These are phyloP conservation scores for Neogale vison DNA, from an alignment of 2,113 vertebrate genomes.

Conservation along the genomic window DNA sequence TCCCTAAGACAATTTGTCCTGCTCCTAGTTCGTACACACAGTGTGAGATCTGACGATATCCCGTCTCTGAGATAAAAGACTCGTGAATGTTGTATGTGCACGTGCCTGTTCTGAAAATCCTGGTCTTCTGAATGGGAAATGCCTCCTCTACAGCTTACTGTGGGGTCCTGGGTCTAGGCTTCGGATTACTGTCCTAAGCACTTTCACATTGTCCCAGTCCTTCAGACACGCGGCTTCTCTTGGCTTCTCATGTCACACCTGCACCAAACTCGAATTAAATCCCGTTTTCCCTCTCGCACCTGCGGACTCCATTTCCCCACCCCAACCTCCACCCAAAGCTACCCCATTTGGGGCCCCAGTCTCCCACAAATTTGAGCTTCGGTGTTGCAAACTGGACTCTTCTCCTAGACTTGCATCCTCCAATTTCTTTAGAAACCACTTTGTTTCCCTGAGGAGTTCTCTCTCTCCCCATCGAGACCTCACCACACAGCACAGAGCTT, in stretches of 20 bases:
- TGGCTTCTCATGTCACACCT: neutral
- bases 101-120: neutral
- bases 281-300: neutral
- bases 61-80: neutral
- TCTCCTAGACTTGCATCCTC: neutral
- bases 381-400: neutral
- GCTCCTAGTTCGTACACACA: neutral
- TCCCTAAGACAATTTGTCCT: neutral
- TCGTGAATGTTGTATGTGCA: neutral
- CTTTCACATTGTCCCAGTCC: neutral
- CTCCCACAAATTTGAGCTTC: neutral
- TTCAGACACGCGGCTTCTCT: neutral
- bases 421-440: neutral
- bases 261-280: neutral
- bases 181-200: neutral
- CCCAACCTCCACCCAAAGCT: neutral
- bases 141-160: neutral
- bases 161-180: neutral
- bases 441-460: constrained; percentile 30
- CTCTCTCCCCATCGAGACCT: constrained; percentile 20
- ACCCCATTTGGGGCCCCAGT: neutral
- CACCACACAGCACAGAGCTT: neutral
- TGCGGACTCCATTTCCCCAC: neutral
- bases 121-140: neutral
- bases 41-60: neutral